Base-by-base conservation (phyloP, 2,797 vertebrate genomes). In the Petrocephalus schoutedeni region DNA sequence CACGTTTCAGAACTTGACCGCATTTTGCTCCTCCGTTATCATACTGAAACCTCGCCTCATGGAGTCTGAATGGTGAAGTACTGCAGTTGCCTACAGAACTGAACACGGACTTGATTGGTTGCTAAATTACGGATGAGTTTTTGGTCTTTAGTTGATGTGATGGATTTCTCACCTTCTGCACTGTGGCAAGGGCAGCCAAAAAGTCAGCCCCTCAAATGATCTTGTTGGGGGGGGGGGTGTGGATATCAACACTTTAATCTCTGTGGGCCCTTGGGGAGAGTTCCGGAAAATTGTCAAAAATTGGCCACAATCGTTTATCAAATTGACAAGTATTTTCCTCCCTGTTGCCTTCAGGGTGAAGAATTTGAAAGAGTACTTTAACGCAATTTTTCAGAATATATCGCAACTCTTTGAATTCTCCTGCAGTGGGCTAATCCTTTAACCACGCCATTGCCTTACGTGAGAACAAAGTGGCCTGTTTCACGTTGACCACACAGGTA, bases 241-340 rank as follows among this genome's bases (percentile, higher is more conserved):
- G 64, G 67, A 89, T 54, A 87, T 87, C 14, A 83, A 21, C n/a
- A 32, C 74, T 87, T 87, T 87, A 36, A 82, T 89, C 85, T 80
- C 12, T n/a, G 2, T n/a, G 21, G 28, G 49, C 53, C 45, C 21
- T 61, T 45, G 45, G 85, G 12, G 7, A 87, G 36, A 61, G 36
- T 86, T 80, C 41, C 21, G 23, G 45, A 58, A 28, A 67, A 84
- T 54, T 71, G 57, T 67, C 80, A 54, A 59, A 86, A 67, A 36
- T 36, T 77, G 49, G 61, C 49, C 71, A 51, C 67, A 58, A 21
- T 28, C 67, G 61, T 59, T 19, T 82, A 61, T 87, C 67, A 53
- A 53, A 87, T 21, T 59, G 71, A 77, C n/a, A 85, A 49, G 16
- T 23, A 41, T 53, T 87, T 21, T 9, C 77, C 23, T 41, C 61